Evolutionary conservation across 2,797 vertebrate species (phyloP), one percentile per base, ranked within the genome.

Genomic region (Dallia pectoralis): DNA sequence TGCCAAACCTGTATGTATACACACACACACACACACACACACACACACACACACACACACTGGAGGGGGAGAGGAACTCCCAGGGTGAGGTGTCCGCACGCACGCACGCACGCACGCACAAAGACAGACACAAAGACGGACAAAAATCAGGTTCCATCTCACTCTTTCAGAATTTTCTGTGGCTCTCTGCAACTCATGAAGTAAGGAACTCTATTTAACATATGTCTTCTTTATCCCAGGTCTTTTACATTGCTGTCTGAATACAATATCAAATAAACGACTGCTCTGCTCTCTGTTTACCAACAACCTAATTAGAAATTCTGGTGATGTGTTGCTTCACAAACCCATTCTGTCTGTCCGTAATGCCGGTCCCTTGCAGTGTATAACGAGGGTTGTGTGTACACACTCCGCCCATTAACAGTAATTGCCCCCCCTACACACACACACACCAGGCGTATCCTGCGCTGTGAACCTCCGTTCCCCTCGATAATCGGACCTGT

Each of bases 61-160:
- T 98, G 88, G 96, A 97, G 89, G 96, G 96, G 5, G 95, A 97
- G 87, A 95, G 94, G 84, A 97, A 97, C 87, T 94, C 95, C 0
- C 96, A 97, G 87, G 95, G 95, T 0, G 96, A 98, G 72, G 96
- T 98, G 83, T 97, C 96, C 74, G n/a, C 64, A 36, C 33, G 8
- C 29, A 18, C 9, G 7, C 33, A 7, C 33, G 7, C 33, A 36
- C 3, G n/a, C 27, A 33, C 11, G 14, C 11, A 22, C 19, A 40
- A 15, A 44, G 51, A 44, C 30, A 71, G 30, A 25, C 30, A 33
- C 69, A 4, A 61, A 44, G 4, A 25, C n/a, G n/a, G n/a, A n/a
- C n/a, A n/a, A n/a, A n/a, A n/a, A n/a, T n/a, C 33, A 15, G 65
- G 9, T 47, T 66, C 61, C 30, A 27, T 27, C 49, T 22, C 22